A percentile compares a stretch with the other conserved stretches of the same genome.
phyloP scores from a whole-genome alignment of 2,888 invertebrate genomes.

The Amphipyra tragopoginis region DNA sequence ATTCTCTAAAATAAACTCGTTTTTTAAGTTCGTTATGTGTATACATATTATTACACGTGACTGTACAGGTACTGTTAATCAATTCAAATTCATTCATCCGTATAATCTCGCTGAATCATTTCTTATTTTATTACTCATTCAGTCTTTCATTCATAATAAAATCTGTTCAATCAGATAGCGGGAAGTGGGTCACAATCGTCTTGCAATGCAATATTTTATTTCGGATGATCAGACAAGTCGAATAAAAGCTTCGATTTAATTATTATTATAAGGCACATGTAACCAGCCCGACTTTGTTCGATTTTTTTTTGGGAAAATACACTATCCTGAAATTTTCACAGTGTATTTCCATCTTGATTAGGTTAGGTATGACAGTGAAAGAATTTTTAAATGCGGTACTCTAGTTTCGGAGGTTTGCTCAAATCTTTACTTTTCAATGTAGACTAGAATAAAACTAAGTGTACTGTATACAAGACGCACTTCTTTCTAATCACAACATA shows the following conservation, averaged over 20 bases:
- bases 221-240: conserved; percentile 2
- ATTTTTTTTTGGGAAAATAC: background rate
- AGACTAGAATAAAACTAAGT: too few relatives aligned
- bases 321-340: background rate
- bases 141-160: conserved; percentile 12
- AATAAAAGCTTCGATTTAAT: conserved; percentile 3
- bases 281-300: background rate
- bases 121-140: conserved; percentile 23
- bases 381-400: too few relatives aligned
- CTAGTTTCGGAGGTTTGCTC: too few relatives aligned
- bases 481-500: too few relatives aligned
- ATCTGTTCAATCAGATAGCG: conserved; percentile 9
- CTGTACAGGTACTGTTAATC: conserved; percentile 22
- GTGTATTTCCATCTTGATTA: background rate
- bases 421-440: too few relatives aligned
- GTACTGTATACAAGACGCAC: too few relatives aligned
- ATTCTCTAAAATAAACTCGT: too few relatives aligned
- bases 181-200: conserved; percentile 23
- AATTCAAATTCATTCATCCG: conserved; percentile 20
- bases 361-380: too few relatives aligned
- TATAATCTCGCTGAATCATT: conserved; percentile 7
- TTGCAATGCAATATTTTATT: conserved; percentile 2
- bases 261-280: background rate
- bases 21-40: too few relatives aligned
- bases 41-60: too few relatives aligned